Evolutionary conservation across 23 tunicate genomes (phyloP), one percentile per base, ranked within the genome.

Genomic region (Aplidium turbinatum): DNA sequence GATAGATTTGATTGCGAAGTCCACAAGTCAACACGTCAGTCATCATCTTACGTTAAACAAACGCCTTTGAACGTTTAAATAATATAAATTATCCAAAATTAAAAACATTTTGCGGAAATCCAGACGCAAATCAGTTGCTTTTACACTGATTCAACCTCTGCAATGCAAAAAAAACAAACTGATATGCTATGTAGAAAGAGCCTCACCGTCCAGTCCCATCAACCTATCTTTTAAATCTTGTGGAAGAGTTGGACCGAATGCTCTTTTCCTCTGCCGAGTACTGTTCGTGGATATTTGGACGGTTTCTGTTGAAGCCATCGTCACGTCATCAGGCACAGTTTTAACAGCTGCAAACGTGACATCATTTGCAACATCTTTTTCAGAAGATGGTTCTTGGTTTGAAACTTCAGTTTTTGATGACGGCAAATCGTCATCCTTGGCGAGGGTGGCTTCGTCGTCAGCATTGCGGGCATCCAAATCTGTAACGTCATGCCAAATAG

Each of bases 171-270:
- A n/a, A n/a, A n/a, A n/a, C n/a, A n/a, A n/a, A n/a, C n/a, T n/a
- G n/a, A n/a, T 42, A 42, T 42, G 50, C 13, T 16, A 42, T 9
- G 13, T 42, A 42, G 50, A 9, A 11, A 9, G 16, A 11, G 13
- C 16, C 11, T 16, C 50, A 5, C 58, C n/a, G 58, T 38, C 38
- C 18, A 3, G 51, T 19, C 36, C 76, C 21, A 70, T 7, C 34
- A 70, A 28, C 47, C 58, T 9, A 3, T 70, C 76, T 28, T 70
- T 70, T 47, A 70, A 72, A 23, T 73, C 73, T 50, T 61, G 79
- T 2, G 87, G 87, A 3, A 82, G 61, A 24, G 87, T 82, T 0
- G 87, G 87, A 16, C 87, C 87, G 19, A 82, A 61, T n/a, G 39
- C 38, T 31, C 79, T 54, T 32, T 69, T 80, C 23, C 47, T 35